Conservation (phyloP, 2,797 vertebrate genomes). For the Coreius guichenoti region DNA sequence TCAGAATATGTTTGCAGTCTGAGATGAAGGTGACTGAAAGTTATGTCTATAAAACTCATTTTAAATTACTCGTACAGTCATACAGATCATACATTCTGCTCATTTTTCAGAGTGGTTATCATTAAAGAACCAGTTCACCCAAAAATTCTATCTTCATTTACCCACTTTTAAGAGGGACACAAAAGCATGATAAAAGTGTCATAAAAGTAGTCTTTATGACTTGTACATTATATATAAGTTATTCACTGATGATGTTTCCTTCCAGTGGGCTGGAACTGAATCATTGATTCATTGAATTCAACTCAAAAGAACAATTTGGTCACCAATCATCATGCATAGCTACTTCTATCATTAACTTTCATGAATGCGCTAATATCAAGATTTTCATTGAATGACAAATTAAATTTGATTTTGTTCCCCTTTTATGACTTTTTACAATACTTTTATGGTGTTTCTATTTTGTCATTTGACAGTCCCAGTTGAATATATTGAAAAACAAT, state of each 20-base stretch:
- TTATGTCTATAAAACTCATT: conserved; percentile 14
- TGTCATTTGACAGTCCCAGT: neutral
- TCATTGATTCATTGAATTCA: neutral
- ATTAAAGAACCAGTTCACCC: neutral
- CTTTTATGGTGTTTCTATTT: neutral
- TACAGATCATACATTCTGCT: neutral
- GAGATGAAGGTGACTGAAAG: conserved; percentile 32
- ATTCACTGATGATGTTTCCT: neutral
- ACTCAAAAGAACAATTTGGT: neutral
- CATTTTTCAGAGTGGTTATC: neutral
- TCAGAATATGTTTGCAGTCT: conserved; percentile 42
- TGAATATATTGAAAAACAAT: neutral
- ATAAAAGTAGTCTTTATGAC: neutral
- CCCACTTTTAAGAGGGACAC: neutral
- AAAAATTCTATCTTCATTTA: neutral
- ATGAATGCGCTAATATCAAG: neutral
- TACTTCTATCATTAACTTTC: neutral
- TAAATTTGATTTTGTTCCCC: neutral
- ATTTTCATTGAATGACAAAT: neutral
- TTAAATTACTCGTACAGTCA: conserved; percentile 2
- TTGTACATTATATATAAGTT: neutral
- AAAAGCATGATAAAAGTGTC: neutral
- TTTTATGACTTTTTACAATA: neutral
- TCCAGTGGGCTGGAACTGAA: neutral
- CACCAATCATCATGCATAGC: neutral